Base-by-base conservation (phyloP, 2,888 invertebrate species). In the Rugalucina vietnamica region DNA sequence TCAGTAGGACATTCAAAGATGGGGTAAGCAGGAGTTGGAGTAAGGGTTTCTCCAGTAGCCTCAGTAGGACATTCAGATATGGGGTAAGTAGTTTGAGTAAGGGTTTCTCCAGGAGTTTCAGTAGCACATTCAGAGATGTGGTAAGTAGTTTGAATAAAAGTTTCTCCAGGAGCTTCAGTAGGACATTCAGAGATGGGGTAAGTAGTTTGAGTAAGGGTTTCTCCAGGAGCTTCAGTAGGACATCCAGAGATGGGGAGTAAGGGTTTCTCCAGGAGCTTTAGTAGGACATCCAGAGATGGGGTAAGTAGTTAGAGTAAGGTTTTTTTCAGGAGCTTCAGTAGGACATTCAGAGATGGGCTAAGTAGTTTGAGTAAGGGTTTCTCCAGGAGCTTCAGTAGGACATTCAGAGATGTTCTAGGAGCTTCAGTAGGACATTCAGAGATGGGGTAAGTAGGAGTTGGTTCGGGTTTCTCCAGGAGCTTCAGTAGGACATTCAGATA, bases 361-460 rank as follows among this genome's bases (percentile, higher is more conserved):
- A n/a, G n/a, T n/a, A n/a, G n/a, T n/a, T n/a, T n/a, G n/a, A n/a
- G n/a, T n/a, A n/a, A n/a, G n/a, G n/a, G n/a, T n/a, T n/a, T n/a
- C n/a, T n/a, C n/a, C n/a, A n/a, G n/a, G n/a, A n/a, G n/a, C n/a
- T n/a, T n/a, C n/a, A n/a, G n/a, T n/a, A n/a, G n/a, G n/a, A n/a
- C n/a, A n/a, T n/a, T n/a, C n/a, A n/a, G n/a, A n/a, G n/a, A n/a
- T n/a, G n/a, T n/a, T n/a, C n/a, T n/a, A 65, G 21, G 29, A 65
- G 65, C 65, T 65, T 29, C 34, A 65, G 65, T 34, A 65, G 34
- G 34, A 65, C 65, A 8, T 65, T 34, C 65, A 65, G 27, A 18
- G 34, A 65, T 65, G 65, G 65, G 65, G 65, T 65, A 18, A 65
- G 65, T 34, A n/a, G n/a, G n/a, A n/a, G n/a, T n/a, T n/a, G n/a